Evolutionary conservation across 2,113 vertebrate genomes (phyloP).

Genomic region (Chunga burmeisteri): DNA sequence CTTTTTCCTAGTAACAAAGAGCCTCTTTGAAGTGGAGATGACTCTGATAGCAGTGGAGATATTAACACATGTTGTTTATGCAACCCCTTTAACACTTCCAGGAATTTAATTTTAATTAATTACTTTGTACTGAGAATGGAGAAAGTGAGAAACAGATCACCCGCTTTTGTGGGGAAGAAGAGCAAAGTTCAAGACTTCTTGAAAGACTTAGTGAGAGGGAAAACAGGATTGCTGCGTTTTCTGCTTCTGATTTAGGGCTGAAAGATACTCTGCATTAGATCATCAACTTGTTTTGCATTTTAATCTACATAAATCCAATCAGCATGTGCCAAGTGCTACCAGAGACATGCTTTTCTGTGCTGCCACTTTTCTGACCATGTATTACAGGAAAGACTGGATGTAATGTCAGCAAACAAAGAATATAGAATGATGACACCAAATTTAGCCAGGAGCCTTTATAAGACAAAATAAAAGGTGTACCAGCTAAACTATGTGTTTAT

Average conservation of each 20-base stretch:
- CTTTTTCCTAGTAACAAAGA: conserved; percentile 7
- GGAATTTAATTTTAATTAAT: conserved; percentile 45
- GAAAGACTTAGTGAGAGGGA: not conserved
- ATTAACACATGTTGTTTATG: not conserved
- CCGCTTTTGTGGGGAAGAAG: not conserved
- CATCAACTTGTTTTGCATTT: conserved; percentile 27
- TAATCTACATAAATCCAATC: conserved; percentile 6
- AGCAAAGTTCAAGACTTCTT: not conserved
- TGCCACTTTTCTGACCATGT: not conserved
- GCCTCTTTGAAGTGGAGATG: not conserved
- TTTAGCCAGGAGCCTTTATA: not conserved
- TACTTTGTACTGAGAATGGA: not conserved
- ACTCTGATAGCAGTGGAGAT: not conserved
- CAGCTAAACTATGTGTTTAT: not conserved
- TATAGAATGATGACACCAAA: not conserved
- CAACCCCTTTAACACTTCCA: conserved; percentile 4
- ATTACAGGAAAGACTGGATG: not conserved
- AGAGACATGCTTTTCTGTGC: not conserved
- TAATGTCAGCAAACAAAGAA: not conserved
- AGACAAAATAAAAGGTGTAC: not conserved
- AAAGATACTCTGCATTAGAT: not conserved
- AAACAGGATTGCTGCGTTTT: conserved; percentile 7
- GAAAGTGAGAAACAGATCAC: not conserved
- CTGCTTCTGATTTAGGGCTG: not conserved
- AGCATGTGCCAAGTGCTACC: not conserved